phyloP scores from a whole-genome alignment of 2,113 vertebrate species.

The Vimba vimba region DNA sequence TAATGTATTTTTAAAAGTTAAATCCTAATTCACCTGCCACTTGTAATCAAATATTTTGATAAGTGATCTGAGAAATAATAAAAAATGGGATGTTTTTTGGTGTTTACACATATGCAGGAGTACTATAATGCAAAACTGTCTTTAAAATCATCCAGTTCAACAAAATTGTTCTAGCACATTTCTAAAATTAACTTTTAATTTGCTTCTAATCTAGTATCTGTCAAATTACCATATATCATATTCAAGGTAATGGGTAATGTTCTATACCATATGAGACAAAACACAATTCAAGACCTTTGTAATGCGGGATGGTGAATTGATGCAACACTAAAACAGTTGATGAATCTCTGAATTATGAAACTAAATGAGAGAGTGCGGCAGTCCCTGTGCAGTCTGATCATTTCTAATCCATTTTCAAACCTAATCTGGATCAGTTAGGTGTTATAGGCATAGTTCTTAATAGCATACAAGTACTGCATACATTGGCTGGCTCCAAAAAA shows the following conservation, averaged over 20 bases:
- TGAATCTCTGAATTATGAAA: slow-evolving; percentile 30
- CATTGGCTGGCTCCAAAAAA: background rate
- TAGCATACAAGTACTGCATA: background rate
- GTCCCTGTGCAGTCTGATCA: slow-evolving; percentile 11
- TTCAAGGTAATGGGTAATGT: slow-evolving; percentile 30
- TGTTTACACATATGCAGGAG: background rate
- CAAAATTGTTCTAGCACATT: background rate
- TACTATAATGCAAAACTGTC: background rate
- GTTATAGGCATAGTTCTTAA: background rate
- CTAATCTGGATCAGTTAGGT: slow-evolving; percentile 14
- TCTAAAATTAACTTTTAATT: slow-evolving; percentile 21
- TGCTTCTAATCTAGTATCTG: slow-evolving; percentile 11
- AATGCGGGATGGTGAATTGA: slow-evolving; percentile 24
- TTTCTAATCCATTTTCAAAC: slow-evolving; percentile 30
- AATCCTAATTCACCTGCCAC: background rate
- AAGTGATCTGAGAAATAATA: background rate
- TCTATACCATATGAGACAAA: slow-evolving; percentile 10
- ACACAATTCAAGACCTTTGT: slow-evolving; percentile 7
- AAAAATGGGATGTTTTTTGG: background rate
- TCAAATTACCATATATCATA: slow-evolving; percentile 30
- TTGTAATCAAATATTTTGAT: slow-evolving; percentile 12
- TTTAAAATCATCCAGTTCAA: background rate
- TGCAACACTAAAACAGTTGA: slow-evolving; percentile 12
- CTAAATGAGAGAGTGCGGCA: slow-evolving; percentile 3
- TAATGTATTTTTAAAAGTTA: background rate